Conservation (phyloP, 1,140 invertebrate genomes). For the Drosophila ohnishii region DNA sequence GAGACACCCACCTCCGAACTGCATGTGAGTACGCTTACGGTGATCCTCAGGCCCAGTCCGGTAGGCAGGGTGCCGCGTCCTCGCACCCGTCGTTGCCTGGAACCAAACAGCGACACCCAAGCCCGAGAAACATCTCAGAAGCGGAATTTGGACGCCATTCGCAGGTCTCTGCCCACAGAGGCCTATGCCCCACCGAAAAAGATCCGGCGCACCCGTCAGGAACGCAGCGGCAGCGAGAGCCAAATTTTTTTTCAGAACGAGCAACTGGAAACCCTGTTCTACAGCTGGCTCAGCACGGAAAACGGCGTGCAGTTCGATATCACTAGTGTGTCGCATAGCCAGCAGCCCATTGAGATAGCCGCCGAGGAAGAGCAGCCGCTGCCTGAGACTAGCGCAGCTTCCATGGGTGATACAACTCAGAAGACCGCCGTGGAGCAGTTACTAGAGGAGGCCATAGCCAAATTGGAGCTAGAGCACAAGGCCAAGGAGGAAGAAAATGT, state of each 20-base stretch:
- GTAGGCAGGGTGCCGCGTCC: slow-evolving; percentile 31
- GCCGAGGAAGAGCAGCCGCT: slow-evolving; percentile 21
- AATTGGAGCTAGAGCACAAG: slow-evolving; percentile 60
- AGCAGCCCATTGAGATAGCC: slow-evolving; percentile 67
- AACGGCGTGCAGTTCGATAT: slow-evolving; percentile 75
- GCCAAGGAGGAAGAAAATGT: slow-evolving; percentile 38
- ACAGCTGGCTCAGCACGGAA: slow-evolving; percentile 69
- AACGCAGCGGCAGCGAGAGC: slow-evolving; percentile 46
- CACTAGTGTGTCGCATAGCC: slow-evolving; percentile 41
- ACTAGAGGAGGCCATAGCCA: slow-evolving; percentile 76
- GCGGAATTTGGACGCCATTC: slow-evolving; percentile 64
- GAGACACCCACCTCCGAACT: slow-evolving; percentile 15
- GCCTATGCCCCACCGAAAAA: slow-evolving; percentile 78
- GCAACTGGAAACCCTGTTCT: slow-evolving; percentile 71
- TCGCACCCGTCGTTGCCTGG: slow-evolving; percentile 15
- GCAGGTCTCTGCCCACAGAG: slow-evolving; percentile 57
- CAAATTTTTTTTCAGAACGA: slow-evolving; percentile 73
- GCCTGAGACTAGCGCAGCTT: slow-evolving; percentile 11
- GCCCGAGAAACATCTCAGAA: slow-evolving; percentile 43
- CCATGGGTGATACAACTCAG: slow-evolving; percentile 47
- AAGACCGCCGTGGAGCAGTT: slow-evolving; percentile 67
- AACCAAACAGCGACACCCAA: slow-evolving; percentile 3
- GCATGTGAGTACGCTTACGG: slow-evolving; percentile 73
- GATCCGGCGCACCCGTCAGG: slow-evolving; percentile 69
- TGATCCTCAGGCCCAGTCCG: slow-evolving; percentile 67